Evolutionary conservation across 2,797 vertebrate genomes (phyloP), one percentile per base, ranked within the genome.

Genomic region (Coccyzus lansbergi): DNA sequence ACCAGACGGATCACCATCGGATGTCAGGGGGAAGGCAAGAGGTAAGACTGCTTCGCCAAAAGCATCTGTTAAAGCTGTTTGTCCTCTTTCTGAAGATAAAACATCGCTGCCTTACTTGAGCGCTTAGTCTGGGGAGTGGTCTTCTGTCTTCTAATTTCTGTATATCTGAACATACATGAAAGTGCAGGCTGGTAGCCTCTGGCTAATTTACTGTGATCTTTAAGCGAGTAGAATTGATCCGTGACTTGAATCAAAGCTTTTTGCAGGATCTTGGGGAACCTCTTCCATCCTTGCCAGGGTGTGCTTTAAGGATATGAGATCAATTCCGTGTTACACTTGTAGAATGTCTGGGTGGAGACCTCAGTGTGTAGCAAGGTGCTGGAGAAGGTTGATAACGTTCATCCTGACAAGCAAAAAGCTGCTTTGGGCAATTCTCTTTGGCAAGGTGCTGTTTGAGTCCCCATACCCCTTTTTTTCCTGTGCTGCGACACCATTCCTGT

Each of bases 1-100:
- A 99, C 97, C 99, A 99, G 97, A 99, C 99, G 0, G 99, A 99
- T 97, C 98, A 99, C 91, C 99, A 99, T 94, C 98, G 99, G 29
- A 99, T 99, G 99, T 98, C 99, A 4, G 99, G 99, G 22, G 99
- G 99, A 63, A 97, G 99, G 93, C 99, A 99, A 91, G 99, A 99
- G 98, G 99, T 99, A 92, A 94, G 97, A 75, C 62, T 62, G 83
- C 17, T 15, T 6, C 25, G 29, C 42, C 46, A 49, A 19, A n/a
- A 36, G 40, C 15, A 52, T 51, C 34, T 20, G 1, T 6, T 10
- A 31, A n/a, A 70, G 42, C 78, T 64, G 29, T 31, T 5, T 29
- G 9, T 46, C 42, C 9, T 12, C 24, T 9, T n/a, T 36, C 40
- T 79, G 49, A 46, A 55, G 21, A 29, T 6, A 53, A 51, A 64